These are phyloP conservation scores for Acanthurus leucopareius DNA, from an alignment of 2,797 vertebrate genomes.

Conservation along the genomic window DNA sequence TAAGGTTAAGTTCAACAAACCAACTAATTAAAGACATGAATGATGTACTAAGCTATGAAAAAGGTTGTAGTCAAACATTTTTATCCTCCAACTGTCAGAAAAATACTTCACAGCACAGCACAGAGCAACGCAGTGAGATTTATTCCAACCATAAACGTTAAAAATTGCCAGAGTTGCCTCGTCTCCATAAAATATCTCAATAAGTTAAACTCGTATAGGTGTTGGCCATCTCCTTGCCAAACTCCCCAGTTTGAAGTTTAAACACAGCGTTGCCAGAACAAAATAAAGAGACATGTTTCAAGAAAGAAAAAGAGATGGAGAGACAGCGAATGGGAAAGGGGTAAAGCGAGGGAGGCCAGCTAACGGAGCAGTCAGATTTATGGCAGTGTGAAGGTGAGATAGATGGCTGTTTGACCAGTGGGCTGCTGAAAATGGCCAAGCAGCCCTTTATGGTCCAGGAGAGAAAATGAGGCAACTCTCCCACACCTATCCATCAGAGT, in stretches of 20 bases:
- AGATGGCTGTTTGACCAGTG: conserved; percentile 81
- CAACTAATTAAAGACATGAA: neutral
- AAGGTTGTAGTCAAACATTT: neutral
- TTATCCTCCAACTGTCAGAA: neutral
- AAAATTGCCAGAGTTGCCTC: conserved; percentile 1
- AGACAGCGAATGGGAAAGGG: neutral
- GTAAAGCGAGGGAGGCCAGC: conserved; percentile 3
- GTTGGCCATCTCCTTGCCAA: conserved; percentile 1
- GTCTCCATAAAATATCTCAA: neutral
- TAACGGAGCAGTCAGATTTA: conserved; percentile 77
- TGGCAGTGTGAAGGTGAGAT: conserved; percentile 68
- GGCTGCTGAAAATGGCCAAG: conserved; percentile 81
- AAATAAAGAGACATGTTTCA: conserved; percentile 4
- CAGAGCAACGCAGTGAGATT: neutral
- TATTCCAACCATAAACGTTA: neutral
- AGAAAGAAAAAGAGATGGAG: conserved; percentile 12
- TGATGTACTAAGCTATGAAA: neutral
- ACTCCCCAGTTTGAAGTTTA: neutral
- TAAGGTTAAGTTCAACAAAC: no score
- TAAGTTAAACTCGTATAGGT: neutral
- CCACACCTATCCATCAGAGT: conserved; percentile 79
- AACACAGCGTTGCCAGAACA: neutral
- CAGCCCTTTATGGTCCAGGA: conserved; percentile 75
- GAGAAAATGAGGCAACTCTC: conserved; percentile 81
- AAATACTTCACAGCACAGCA: neutral